Base-by-base conservation (phyloP, 2,113 vertebrate species). In the Paradisaea rubra region DNA sequence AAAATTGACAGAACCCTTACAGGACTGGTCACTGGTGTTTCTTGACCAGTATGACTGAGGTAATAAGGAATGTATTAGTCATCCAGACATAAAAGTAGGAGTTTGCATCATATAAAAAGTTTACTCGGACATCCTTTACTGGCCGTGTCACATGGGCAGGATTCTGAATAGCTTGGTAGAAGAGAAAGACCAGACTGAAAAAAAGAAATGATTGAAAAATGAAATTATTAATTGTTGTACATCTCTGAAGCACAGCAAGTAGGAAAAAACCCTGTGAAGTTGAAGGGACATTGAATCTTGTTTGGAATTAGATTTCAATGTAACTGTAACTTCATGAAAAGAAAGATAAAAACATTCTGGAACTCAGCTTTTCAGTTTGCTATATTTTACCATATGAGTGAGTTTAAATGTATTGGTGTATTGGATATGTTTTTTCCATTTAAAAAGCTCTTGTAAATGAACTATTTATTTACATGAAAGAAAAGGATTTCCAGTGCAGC, bases 401-500 rank as follows among this genome's bases (percentile, higher is more conserved):
- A 97, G 92, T 95, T 96, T 86, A 97, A 97, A 81, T 93, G 84
- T 93, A 96, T 95, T 94, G 86, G 63, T 88, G 45, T 52, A 88
- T 86, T 94, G 77, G 95, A 78, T 81, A 93, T 85, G 93, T 97
- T 97, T 97, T 89, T 96, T 94, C 69, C 89, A 94, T 96, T 96
- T 44, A 95, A 95, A 73, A 96, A 91, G 78, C 95, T 95, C 83
- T 90, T 95, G 87, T 96, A 97, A 95, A 92, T 92, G 86, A 97
- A 86, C 93, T 97, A 97, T 98, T 98, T 98, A 97, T 98, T 98
- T 98, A 98, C 92, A 86, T 94, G 95, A 98, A 97, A 97, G 95
- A 91, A 92, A 96, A 95, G 81, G 88, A 94, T 96, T 91, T 50
- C 45, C 95, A 96, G 95, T 93, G 94, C 86, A 97, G 95, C 88